Evolutionary conservation across 2,888 invertebrate genomes (phyloP), one percentile per base, ranked within the genome.

Genomic region (Cephus rjabovi): DNA sequence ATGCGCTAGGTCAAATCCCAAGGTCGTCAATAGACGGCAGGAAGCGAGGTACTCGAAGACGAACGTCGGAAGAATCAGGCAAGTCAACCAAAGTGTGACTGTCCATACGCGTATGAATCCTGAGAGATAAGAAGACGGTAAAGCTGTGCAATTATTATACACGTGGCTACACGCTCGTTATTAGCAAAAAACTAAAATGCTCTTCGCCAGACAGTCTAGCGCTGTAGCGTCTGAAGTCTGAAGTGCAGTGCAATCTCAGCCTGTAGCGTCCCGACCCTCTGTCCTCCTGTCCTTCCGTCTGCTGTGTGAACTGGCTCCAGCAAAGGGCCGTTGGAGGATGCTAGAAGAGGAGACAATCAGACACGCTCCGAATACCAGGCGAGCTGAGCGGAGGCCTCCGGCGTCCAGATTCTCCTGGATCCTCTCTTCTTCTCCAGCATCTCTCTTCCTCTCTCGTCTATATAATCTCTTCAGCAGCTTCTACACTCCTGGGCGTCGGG

Each of bases 301-400:
- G 71, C 34, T 71, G 12, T 34, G 71, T 71, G 71, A 71, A 71
- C 71, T 34, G 31, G 71, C 71, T 71, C 31, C 34, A 34, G 71
- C 33, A 71, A 34, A 71, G 71, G 71, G 71, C 71, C 76, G 56
- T 35, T 75, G 73, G 34, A 78, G 76, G 75, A 69, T 68, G 75
- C 76, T 40, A 56, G 73, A 76, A 79, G 69, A 79, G 80, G 75
- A 80, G 79, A 83, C 80, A 81, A 82, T 82, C 82, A 82, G 82
- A 81, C 82, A 81, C 77, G 81, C 75, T 80, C 77, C 79, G 79
- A 81, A 81, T 80, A 77, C 78, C 78, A 75, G 77, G 77, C 71
- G 23, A 71, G 31, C 71, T 3, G 75, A 70, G 76, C 69, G 69
- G 56, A 35, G 71, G 76, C 75, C 73, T 74, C 74, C 73, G 79